Conservation (phyloP, 1,140 invertebrate species). For the Macrotrachela quadricornifera region DNA sequence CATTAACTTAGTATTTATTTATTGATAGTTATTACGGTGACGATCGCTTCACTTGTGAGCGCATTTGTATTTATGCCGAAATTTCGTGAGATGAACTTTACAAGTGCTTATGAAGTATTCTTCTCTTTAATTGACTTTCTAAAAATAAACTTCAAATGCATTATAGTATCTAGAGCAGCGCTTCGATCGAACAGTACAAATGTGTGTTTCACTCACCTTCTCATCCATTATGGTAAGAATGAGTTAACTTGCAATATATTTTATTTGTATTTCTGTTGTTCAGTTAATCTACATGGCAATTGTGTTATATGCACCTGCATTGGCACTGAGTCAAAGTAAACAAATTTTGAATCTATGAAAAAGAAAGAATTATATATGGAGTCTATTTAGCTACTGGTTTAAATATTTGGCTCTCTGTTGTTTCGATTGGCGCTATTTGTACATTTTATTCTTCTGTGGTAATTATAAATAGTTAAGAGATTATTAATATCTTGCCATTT, state of each 20-base stretch:
- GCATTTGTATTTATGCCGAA: slow-evolving; percentile 21
- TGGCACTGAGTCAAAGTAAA: slow-evolving; percentile 51
- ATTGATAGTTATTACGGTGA: slow-evolving; percentile 15
- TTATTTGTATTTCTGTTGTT: neutral
- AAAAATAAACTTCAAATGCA: neutral
- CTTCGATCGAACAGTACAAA: neutral
- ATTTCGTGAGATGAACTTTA: slow-evolving; percentile 21
- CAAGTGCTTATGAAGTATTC: slow-evolving; percentile 20
- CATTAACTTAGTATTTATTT: slow-evolving; percentile 16
- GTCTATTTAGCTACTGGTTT: slow-evolving; percentile 14
- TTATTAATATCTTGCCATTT: too few relatives aligned
- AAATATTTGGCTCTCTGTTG: slow-evolving; percentile 14
- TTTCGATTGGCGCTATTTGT: slow-evolving; percentile 12
- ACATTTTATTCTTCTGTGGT: slow-evolving; percentile 3
- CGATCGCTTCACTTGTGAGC: slow-evolving; percentile 14
- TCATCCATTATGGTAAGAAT: slow-evolving; percentile 1
- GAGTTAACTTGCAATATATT: neutral
- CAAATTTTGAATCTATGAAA: neutral
- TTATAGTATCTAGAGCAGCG: slow-evolving; percentile 1
- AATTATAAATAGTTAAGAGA: too few relatives aligned
- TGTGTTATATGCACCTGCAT: slow-evolving; percentile 20
- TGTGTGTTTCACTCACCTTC: slow-evolving; percentile 2
- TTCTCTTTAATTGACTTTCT: neutral
- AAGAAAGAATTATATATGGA: too few relatives aligned
- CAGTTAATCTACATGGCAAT: slow-evolving; percentile 22